Base-by-base conservation (phyloP, 2,888 invertebrate genomes). In the Nephrocerus scutellatus region DNA sequence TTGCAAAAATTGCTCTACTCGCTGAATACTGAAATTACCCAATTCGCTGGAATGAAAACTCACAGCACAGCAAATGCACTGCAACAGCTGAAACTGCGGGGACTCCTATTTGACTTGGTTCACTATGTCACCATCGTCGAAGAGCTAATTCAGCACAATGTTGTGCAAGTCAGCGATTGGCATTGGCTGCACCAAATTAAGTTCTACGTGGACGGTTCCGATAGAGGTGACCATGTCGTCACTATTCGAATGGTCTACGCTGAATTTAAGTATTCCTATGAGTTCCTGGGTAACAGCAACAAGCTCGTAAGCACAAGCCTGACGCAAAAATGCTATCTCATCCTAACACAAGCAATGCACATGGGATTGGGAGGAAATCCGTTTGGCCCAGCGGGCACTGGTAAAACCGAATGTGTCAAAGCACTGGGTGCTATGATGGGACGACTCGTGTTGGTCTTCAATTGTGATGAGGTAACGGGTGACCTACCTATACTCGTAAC, bases 381-480 rank as follows among this genome's bases (percentile, higher is more conserved):
- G 0, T 97, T 96, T 57, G 98, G 98, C 1, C 97, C 97, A 2
- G 98, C 98, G 14, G 98, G 98, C 38, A 98, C 97, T 1, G 97
- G 97, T 0, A 98, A 98, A 72, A 98, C 97, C 0, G 97, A 98
- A 68, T 93, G 95, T 15, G 93, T 98, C 0, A 98, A 98, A 72
- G 92, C 95, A 2, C 72, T 98, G 6, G 93, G 91, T 1, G 77
- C 81, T 5, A 74, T 95, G 51, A 74, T 97, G 50, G 97, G 97
- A 0, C 75, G 97, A 36, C 82, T 95, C 56, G 91, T 92, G n/a
- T 70, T 95, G 31, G 89, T 95, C 6, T 95, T 95, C 67, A 95
- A 95, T 68, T 98, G 98, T 67, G 97, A 97, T 71, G 97, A 98
- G 74, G 81, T 81, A 60, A 62, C 51, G 47, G n/a, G 10, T 10